Conservation (phyloP, 2,113 vertebrate species). For the Erythrocercus mccallii region DNA sequence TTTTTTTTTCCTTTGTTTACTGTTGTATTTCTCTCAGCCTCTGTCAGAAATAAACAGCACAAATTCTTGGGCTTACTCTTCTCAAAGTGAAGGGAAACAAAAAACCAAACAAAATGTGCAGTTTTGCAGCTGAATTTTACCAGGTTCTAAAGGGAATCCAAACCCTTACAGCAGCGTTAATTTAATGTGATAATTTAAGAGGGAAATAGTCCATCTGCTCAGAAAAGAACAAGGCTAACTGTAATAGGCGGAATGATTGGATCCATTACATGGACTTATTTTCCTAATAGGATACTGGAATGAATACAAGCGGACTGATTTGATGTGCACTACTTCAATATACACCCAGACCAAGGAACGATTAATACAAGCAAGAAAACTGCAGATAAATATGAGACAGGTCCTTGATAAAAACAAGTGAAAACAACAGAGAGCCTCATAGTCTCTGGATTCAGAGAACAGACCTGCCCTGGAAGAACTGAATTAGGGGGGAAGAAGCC, state of each 20-base stretch:
- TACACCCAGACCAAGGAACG: not conserved
- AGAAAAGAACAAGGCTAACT: not conserved
- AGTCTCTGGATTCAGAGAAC: not conserved
- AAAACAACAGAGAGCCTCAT: accelerated
- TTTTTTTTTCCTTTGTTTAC: not conserved
- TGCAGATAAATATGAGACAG: not conserved
- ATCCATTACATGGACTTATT: not conserved
- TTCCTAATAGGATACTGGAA: not conserved
- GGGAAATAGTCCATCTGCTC: not conserved
- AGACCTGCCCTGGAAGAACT: not conserved
- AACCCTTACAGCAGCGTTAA: not conserved
- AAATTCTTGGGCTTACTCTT: not conserved
- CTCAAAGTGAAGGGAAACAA: not conserved
- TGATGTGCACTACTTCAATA: not conserved
- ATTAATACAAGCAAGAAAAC: not conserved
- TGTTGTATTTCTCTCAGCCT: not conserved
- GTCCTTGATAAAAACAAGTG: not conserved
- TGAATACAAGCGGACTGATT: not conserved
- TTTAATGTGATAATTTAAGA: not conserved
- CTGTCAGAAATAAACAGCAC: not conserved
- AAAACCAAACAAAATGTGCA: not conserved
- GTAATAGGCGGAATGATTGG: not conserved
- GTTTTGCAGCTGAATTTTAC: not conserved
- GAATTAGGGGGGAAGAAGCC: not conserved
- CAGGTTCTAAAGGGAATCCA: not conserved